Base-by-base conservation (phyloP, 2,888 invertebrate genomes). In the Chymomyza fuscimana region DNA sequence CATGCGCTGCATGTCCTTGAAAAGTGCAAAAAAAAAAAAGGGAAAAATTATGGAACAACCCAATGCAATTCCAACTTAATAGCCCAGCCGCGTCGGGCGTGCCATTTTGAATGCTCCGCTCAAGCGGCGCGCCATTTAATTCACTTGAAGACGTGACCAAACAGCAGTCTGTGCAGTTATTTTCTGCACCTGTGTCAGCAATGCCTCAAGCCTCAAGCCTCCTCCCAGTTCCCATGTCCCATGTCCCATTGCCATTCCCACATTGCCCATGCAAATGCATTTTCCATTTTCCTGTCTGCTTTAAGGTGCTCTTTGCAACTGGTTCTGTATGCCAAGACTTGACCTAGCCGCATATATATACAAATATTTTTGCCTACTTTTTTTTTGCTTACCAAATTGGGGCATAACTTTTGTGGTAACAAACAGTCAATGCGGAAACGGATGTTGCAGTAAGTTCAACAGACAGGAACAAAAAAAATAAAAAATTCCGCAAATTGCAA, bases 111-210 rank as follows among this genome's bases (percentile, higher is more conserved):
- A 46, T 46, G 40, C 40, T 54, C 7, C n/a, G 16, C 40, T 63
- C 66, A 68, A 68, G 46, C 63, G 16, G 19, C 6, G 46, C 40
- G 59, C 40, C 60, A 51, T 52, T 67, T 67, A 70, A 77, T 75
- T 75, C 70, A 72, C 65, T 54, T 65, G 36, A 58, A 64, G 70
- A 82, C 82, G 86, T 82, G 82, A 82, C 76, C 74, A 72, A 65
- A 81, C 73, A 73, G 63, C 69, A 70, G 60, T 63, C 60, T 61
- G 56, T 62, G 70, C 67, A 59, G 62, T 46, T 46, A 46, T 46
- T 46, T 46, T 46, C 40, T 12, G 4, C 40, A 46, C 40, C 40
- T 46, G 40, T 46, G 12, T 46, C 2, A 12, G 40, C 12, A 12
- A 46, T 46, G 40, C 40, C 12, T 46, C 12, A 46, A 46, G 40